Evolutionary conservation across 2,888 invertebrate genomes (phyloP).

Genomic region (Agrilus biguttatus): DNA sequence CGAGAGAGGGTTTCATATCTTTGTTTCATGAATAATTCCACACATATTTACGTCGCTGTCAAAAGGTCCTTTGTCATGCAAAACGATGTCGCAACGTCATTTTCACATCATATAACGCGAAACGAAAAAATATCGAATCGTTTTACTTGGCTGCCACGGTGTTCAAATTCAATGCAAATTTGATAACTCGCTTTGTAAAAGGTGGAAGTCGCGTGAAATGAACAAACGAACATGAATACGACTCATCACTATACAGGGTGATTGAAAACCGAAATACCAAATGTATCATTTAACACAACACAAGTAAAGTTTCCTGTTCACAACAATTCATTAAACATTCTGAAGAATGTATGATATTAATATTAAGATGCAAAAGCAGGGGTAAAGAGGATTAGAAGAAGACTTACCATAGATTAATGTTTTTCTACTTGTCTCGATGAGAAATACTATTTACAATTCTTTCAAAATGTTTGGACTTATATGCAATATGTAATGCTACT

Average conservation of each 20-base stretch:
- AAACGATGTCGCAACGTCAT: slow-evolving; percentile 35
- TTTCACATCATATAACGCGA: slow-evolving; percentile 30
- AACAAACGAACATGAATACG: slow-evolving; percentile 8
- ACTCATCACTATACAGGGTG: neutral
- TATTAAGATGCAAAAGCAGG: no score
- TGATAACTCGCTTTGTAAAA: slow-evolving; percentile 7
- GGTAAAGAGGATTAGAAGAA: no score
- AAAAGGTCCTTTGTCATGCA: slow-evolving; percentile 35
- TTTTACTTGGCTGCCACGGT: slow-evolving; percentile 12
- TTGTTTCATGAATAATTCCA: slow-evolving; percentile 35
- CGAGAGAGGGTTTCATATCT: slow-evolving; percentile 25
- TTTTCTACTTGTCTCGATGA: no score
- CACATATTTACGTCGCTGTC: slow-evolving; percentile 36
- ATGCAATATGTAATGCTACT: no score
- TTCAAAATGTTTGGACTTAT: no score
- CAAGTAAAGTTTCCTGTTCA: no score
- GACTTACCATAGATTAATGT: no score
- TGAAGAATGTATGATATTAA: no score
- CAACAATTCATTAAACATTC: no score
- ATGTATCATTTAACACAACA: no score
- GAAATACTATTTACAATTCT: no score
- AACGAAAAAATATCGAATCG: slow-evolving; percentile 26
- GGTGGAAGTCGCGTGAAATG: slow-evolving; percentile 10
- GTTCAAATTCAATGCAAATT: slow-evolving; percentile 15
- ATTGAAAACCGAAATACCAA: no score